Percentiles rank a stretch among this genome's conserved stretches.
Evolutionary conservation across 2,888 invertebrate genomes (phyloP).

Genomic region (Meteorus cinctellus): DNA sequence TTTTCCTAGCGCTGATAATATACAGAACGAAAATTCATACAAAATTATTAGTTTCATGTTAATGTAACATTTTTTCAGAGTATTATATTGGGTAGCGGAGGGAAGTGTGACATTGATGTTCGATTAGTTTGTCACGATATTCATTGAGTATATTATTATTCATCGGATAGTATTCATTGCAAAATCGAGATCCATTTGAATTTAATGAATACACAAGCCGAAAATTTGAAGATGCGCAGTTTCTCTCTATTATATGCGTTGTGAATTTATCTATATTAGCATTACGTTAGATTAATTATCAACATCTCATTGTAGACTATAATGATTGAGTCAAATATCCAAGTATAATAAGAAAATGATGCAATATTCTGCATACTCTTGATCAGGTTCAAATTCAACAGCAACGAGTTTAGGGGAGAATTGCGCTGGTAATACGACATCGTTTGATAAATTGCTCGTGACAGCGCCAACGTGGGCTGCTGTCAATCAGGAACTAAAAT

Average conservation of each 20-base stretch:
- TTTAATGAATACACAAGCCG: neutral
- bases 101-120: no score
- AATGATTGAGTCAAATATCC: neutral
- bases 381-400: constrained; percentile 63
- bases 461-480: constrained; percentile 65
- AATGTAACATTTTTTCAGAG: no score
- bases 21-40: no score
- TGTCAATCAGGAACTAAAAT: constrained; percentile 73
- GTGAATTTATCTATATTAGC: neutral
- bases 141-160: no score
- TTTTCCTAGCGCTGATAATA: no score
- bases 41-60: no score
- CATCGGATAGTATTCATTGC: no score
- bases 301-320: neutral
- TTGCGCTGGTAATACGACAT: constrained; percentile 57
- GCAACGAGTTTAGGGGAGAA: constrained; percentile 59
- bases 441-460: constrained; percentile 62
- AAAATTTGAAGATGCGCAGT: neutral
- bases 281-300: neutral
- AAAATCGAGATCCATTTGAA: neutral
- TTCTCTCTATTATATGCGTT: neutral
- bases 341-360: neutral
- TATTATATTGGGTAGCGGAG: no score
- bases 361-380: neutral
- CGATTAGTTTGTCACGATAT: no score